Base-by-base conservation (phyloP, 2,797 vertebrate species). In the Sphaeramia orbicularis region DNA sequence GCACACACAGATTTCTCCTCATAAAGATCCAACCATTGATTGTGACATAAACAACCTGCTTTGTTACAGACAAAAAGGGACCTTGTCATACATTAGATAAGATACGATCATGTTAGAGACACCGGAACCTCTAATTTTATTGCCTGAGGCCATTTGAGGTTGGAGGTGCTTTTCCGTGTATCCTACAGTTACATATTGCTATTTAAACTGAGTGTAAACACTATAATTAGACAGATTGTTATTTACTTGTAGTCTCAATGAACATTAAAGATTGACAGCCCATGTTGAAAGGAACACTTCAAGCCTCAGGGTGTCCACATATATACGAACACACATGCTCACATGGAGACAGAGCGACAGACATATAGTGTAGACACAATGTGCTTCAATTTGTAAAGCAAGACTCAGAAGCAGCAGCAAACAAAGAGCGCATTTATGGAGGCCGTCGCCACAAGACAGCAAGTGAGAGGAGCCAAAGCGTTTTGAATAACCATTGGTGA, bases 381-480 rank as follows among this genome's bases (percentile, higher is more conserved):
- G 83, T 77, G 65, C 80, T 75, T 89, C 91, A 91, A 91, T 92
- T 91, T 91, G 91, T 92, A 93, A 93, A 93, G 89, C 88, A 92
- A 92, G 87, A 91, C 90, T 91, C 72, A 61, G 78, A 86, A 92
- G 86, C 77, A 85, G 70, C 70, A 51, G 71, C 88, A 89, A 88
- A 94, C 91, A 94, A 93, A 93, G 91, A 86, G 70, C 82, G 89
- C 84, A 90, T 93, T 92, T 93, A 90, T 91, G 81, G 68, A 90
- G 85, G 73, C 80, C 49, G 89, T 91, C 82, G 85, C 89, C 86
- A 90, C 85, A 87, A 93, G 91, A 93, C 89, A 76, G 83, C 75
- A 72, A 80, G 89, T 73, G 81, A 85, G 84, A 85, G 65, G 82
- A 88, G 90, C 89, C 91, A 89, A 76, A 69, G 67, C 62, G 85